Conservation (phyloP, 2,888 invertebrate species). For the Mythimna impura region DNA sequence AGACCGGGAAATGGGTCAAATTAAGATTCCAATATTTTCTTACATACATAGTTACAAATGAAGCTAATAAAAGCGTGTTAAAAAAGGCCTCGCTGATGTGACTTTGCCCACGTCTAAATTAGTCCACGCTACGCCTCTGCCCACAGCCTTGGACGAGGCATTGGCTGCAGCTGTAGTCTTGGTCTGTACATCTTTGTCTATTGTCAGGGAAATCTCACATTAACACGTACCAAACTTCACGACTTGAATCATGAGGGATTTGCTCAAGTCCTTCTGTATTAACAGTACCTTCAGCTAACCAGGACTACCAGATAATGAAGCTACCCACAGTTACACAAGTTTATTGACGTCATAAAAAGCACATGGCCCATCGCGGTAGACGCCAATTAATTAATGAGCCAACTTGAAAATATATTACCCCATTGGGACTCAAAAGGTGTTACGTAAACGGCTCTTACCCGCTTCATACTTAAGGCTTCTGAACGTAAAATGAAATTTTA, state of each 20-base stretch:
- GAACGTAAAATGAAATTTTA: conserved; percentile 77
- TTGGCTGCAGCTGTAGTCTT: too few relatives aligned
- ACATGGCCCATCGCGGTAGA: conserved; percentile 79
- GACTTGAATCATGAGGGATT: not conserved
- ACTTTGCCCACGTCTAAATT: too few relatives aligned
- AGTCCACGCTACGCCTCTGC: too few relatives aligned
- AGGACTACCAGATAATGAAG: conserved; percentile 72
- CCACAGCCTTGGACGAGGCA: too few relatives aligned
- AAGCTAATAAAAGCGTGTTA: too few relatives aligned
- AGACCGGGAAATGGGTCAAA: too few relatives aligned
- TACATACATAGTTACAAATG: too few relatives aligned
- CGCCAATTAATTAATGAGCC: conserved; percentile 87
- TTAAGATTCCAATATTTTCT: too few relatives aligned
- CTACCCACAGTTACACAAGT: conserved; percentile 78
- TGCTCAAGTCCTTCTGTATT: conserved; percentile 26
- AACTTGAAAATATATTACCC: conserved; percentile 84
- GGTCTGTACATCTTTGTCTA: too few relatives aligned
- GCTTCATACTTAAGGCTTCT: conserved; percentile 72
- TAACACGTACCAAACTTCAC: not conserved
- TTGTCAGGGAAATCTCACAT: not conserved
- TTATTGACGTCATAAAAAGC: conserved; percentile 85
- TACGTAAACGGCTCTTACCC: conserved; percentile 73
- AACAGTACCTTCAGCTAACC: conserved; percentile 63
- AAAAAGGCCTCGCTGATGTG: too few relatives aligned
- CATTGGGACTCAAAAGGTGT: conserved; percentile 78